These are phyloP conservation scores for Cephus cinctus DNA, from an alignment of 1,140 invertebrate genomes.

Conservation along the genomic window DNA sequence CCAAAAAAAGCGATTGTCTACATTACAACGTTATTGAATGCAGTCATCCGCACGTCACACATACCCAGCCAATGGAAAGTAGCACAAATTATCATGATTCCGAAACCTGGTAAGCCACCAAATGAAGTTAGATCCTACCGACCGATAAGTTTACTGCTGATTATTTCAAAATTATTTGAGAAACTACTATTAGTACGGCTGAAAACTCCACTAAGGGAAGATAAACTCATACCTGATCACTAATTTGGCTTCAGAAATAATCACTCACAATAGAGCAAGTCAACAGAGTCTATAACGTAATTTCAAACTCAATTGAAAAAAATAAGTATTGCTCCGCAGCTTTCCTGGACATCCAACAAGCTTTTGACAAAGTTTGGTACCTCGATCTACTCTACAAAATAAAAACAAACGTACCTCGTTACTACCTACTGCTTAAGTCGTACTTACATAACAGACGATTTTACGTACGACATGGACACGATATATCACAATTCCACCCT, in stretches of 20 bases:
- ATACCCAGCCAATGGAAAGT: slow-evolving; percentile 37
- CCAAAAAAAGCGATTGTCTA: slow-evolving; percentile 22
- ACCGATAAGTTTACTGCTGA: slow-evolving; percentile 36
- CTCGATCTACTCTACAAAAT: slow-evolving; percentile 19
- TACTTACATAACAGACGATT: slow-evolving; percentile 9
- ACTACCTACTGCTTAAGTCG: slow-evolving; percentile 6
- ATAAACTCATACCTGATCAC: slow-evolving; percentile 28
- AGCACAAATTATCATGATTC: slow-evolving; percentile 37
- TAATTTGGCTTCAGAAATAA: slow-evolving; percentile 39
- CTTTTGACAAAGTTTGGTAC: slow-evolving; percentile 31
- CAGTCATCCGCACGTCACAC: slow-evolving; percentile 14
- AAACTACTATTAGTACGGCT: slow-evolving; percentile 32
- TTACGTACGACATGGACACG: neutral
- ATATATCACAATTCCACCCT: neutral
- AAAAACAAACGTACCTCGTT: neutral
- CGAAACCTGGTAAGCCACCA: slow-evolving; percentile 35
- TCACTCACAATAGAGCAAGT: slow-evolving; percentile 36
- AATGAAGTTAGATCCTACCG: slow-evolving; percentile 30
- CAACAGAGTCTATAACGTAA: slow-evolving; percentile 17
- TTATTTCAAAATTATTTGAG: slow-evolving; percentile 37
- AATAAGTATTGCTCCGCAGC: slow-evolving; percentile 12
- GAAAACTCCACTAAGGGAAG: slow-evolving; percentile 17
- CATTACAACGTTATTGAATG: slow-evolving; percentile 19
- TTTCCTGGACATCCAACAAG: slow-evolving; percentile 24
- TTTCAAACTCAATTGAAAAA: slow-evolving; percentile 15